A percentile compares a stretch with the other conserved stretches of the same genome.
These are phyloP conservation scores for Drosophila nigricruria DNA, from an alignment of 2,888 invertebrate species.

Conservation along the genomic window DNA sequence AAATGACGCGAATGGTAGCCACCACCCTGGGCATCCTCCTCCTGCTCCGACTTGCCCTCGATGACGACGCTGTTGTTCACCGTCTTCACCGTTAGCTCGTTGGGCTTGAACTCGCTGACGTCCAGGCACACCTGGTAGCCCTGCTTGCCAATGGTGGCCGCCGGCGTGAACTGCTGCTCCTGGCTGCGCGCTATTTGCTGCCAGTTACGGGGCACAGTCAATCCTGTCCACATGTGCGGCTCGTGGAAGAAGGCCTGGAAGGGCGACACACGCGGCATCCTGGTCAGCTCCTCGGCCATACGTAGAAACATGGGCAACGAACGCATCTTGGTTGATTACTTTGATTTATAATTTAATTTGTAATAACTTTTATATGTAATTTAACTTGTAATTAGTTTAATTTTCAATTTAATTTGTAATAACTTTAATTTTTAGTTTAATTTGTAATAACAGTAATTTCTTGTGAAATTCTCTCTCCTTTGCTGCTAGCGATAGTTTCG, in stretches of 20 bases:
- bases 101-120: conserved; percentile 91
- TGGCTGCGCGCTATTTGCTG: conserved; percentile 60
- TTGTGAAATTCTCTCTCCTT: conserved; percentile 37
- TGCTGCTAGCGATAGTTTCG: conserved; percentile 18
- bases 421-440: no score
- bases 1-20: conserved; percentile 91
- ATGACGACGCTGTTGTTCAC: conserved; percentile 89
- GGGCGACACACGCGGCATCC: conserved; percentile 56
- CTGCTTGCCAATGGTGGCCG: conserved; percentile 86
- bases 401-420: no score
- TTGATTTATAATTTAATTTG: not conserved
- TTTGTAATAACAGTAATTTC: conserved; percentile 12
- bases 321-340: conserved; percentile 68
- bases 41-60: conserved; percentile 92
- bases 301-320: conserved; percentile 77
- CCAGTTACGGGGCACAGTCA: conserved; percentile 56
- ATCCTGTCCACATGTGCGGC: conserved; percentile 45
- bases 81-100: conserved; percentile 92
- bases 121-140: conserved; percentile 91
- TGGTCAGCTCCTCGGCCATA: conserved; percentile 73
- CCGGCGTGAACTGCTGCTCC: conserved; percentile 45
- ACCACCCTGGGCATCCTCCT: conserved; percentile 90
- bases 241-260: conserved; percentile 61
- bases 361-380: conserved; percentile 2
- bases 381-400: no score